A percentile compares a stretch with the other conserved stretches of the same genome.
Conservation (phyloP, 2,888 invertebrate genomes). For the Mechanitis mazaeus region DNA sequence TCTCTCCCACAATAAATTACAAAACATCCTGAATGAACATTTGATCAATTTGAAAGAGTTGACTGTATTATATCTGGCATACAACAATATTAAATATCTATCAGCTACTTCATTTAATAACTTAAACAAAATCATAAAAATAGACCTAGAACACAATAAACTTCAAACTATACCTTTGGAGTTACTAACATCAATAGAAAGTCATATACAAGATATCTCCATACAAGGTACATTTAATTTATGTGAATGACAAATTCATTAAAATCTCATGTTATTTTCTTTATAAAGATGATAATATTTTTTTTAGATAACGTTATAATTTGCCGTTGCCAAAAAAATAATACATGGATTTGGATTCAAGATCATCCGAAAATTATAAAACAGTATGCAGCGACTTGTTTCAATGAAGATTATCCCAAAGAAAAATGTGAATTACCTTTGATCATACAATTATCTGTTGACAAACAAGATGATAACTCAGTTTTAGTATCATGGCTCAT, state of each 20-base stretch:
- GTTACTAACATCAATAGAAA: conserved; percentile 87
- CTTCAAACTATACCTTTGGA: conserved; percentile 87
- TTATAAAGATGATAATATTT: conserved; percentile 6
- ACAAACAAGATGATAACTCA: conserved; percentile 90
- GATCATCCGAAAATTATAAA: conserved; percentile 82
- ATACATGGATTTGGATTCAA: conserved; percentile 94
- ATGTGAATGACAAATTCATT: conserved; percentile 4
- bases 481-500: conserved; percentile 93
- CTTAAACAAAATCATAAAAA: conserved; percentile 83
- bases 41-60: conserved; percentile 86
- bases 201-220: conserved; percentile 85
- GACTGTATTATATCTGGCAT: conserved; percentile 85
- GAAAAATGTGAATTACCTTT: conserved; percentile 80
- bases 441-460: conserved; percentile 88
- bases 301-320: conserved; percentile 88
- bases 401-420: conserved; percentile 63
- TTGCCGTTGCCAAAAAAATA: conserved; percentile 93
- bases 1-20: conserved; percentile 88
- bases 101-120: conserved; percentile 87
- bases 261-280: not conserved
- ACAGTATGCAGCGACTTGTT: conserved; percentile 52
- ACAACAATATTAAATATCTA: conserved; percentile 88
- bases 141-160: conserved; percentile 89
- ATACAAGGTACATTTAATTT: conserved; percentile 81
- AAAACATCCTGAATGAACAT: conserved; percentile 84